Base-by-base conservation (phyloP, 2,797 vertebrate species). In the Channallabes apus region DNA sequence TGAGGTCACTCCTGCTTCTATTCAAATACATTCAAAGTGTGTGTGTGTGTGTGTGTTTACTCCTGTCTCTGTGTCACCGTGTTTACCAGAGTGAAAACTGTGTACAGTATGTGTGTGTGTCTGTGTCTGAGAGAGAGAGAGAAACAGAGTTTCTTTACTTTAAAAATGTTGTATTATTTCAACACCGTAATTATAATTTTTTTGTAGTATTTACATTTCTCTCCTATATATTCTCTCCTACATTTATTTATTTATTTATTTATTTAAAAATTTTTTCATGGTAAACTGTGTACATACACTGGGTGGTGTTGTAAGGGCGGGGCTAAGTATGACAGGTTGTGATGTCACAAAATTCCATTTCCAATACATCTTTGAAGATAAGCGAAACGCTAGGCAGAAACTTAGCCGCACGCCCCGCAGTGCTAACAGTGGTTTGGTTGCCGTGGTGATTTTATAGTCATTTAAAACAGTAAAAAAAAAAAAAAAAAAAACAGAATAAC, bases 21-120 rank as follows among this genome's bases (percentile, higher is more conserved):
- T 83, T 85, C 80, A 82, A 62, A 68, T 80, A 41, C 64, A 56
- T 82, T 87, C 78, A 84, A 80, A 88, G 35, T 27, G 14, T 51
- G 46, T 51, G 46, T 51, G 46, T 51, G 46, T 46, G 1, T 46
- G 46, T 41, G 61, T 68, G 46, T 69, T 68, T 84, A 83, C 83
- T 59, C 15, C 68, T 68, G 59, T 65, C 80, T 82, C 51, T 59
- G 76, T n/a, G 58, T 54, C 82, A 58, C 51, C 38, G 6, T 68
- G 56, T 78, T 59, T 61, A 82, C 80, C 67, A 82, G 51, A 38
- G 35, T 24, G 11, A 68, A 54, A n/a, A 22, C 61, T 83, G 80
- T 83, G 38, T 62, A 22, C 29, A 17, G 82, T 51, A 71, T 46
- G 32, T 69, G 67, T 69, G 68, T 54, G 46, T 65, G 73, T 71